phyloP scores from a whole-genome alignment of 2,113 vertebrate species.

The Stictonetta naevosa region DNA sequence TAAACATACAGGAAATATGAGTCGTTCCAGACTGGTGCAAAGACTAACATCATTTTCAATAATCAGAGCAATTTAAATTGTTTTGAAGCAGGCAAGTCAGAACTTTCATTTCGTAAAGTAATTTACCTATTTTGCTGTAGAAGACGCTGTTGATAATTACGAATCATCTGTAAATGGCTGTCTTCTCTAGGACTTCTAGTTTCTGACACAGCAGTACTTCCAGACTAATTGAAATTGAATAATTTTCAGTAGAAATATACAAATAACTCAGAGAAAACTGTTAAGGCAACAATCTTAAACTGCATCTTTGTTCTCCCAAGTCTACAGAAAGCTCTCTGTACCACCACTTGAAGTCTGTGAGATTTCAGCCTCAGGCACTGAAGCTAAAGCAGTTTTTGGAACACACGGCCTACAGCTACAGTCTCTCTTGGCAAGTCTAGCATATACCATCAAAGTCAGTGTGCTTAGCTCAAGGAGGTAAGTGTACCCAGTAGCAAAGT shows the following conservation, averaged over 20 bases:
- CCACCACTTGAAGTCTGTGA: neutral
- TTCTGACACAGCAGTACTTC: neutral
- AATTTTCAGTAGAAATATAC: neutral
- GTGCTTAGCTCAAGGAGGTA: neutral
- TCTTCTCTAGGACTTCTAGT: conserved; percentile 49
- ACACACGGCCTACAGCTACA: neutral
- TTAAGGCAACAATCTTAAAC: neutral
- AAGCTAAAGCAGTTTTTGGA: neutral
- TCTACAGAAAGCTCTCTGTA: neutral
- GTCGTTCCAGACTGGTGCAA: neutral
- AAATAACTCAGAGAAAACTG: neutral
- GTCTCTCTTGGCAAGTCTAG: neutral
- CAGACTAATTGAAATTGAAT: conserved; percentile 56
- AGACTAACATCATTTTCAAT: neutral
- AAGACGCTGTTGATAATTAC: conserved; percentile 83
- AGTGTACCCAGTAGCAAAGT: neutral
- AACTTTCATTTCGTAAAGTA: neutral
- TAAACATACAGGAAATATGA: conserved; percentile 24
- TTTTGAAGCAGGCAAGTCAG: neutral
- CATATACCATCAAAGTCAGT: neutral
- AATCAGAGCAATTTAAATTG: neutral
- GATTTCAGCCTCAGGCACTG: neutral
- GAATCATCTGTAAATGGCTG: conserved; percentile 72
- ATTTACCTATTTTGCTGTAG: conserved; percentile 87
- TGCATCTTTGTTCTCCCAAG: neutral